Base-by-base conservation (phyloP, 2,888 invertebrate species). In the Cyrtodaria siliqua region DNA sequence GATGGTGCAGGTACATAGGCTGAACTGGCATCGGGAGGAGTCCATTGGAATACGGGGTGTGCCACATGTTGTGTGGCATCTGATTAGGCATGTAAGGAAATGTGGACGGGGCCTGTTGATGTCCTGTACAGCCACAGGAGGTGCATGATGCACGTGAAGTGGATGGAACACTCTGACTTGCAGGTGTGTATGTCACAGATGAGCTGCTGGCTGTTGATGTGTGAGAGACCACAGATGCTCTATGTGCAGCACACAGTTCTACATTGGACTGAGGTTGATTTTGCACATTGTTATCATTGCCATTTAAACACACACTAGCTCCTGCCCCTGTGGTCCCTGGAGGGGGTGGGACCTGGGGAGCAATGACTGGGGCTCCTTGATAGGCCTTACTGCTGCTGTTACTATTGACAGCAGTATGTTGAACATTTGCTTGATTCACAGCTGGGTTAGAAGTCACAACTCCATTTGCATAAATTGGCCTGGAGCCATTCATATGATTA, bases 71-170 rank as follows among this genome's bases (percentile, higher is more conserved):
- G 47, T 73, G 71, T 76, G 68, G 61, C 79, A 87, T 66, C 76
- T 86, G 64, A 68, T 83, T 72, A 67, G 74, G 38, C 44, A 71
- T 70, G 70, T 47, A 57, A 63, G 70, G 49, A 40, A 78, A 52
- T 24, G 63, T 9, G 52, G 40, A 47, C n/a, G 69, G 29, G n/a
- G 33, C n/a, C 8, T 27, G 20, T 20, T 44, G 38, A 33, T 78
- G 74, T n/a, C 87, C 85, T 1, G 81, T 66, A 69, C 87, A 83
- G 6, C 86, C 86, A 76, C 87, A 87, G 1, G 76, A 66, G 8
- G 69, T 76, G 63, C 87, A 87, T 20, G 72, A 62, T 2, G 69
- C 24, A 27, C 62, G 57, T 27, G 62, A 61, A 68, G 38, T 70
- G 56, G 50, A 50, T n/a, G 73, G 18, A 8, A 56, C 61, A 24